Evolutionary conservation across 2,888 invertebrate genomes (phyloP).

Genomic region (Lysandra coridon): DNA sequence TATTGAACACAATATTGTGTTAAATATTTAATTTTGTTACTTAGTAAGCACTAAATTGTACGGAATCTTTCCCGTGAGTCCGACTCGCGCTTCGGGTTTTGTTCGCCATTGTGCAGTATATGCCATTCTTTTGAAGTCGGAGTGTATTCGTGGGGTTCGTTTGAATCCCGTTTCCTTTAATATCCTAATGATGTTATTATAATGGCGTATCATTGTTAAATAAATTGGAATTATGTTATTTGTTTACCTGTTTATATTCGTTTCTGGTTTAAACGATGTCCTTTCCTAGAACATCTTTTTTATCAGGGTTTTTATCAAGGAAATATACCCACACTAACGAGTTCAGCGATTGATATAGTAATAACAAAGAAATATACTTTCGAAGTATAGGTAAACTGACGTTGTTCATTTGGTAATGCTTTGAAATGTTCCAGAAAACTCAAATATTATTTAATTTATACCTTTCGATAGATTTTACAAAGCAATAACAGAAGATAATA

Average conservation of each 20-base stretch:
- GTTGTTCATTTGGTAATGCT: too few relatives aligned
- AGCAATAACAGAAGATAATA: background rate
- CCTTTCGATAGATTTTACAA: background rate
- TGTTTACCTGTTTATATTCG: background rate
- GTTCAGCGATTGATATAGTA: too few relatives aligned
- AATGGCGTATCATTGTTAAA: background rate
- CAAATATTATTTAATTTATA: background rate
- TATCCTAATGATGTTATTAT: conserved; percentile 3
- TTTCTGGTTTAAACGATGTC: background rate
- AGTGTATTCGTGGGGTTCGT: conserved; percentile 52
- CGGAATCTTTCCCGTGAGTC: background rate
- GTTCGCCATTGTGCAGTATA: conserved; percentile 44
- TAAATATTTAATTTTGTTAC: too few relatives aligned
- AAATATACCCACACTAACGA: too few relatives aligned
- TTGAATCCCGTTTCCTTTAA: conserved; percentile 33
- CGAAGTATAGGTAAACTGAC: too few relatives aligned
- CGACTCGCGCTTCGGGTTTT: too few relatives aligned
- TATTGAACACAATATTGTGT: too few relatives aligned
- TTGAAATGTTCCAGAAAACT: too few relatives aligned
- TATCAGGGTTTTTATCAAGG: too few relatives aligned
- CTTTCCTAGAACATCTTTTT: too few relatives aligned
- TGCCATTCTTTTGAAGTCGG: conserved; percentile 55
- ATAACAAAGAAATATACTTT: too few relatives aligned
- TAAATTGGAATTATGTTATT: background rate
- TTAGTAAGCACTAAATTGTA: background rate